These are phyloP conservation scores for Galbula dea DNA, from an alignment of 2,113 vertebrate species.

Conservation along the genomic window DNA sequence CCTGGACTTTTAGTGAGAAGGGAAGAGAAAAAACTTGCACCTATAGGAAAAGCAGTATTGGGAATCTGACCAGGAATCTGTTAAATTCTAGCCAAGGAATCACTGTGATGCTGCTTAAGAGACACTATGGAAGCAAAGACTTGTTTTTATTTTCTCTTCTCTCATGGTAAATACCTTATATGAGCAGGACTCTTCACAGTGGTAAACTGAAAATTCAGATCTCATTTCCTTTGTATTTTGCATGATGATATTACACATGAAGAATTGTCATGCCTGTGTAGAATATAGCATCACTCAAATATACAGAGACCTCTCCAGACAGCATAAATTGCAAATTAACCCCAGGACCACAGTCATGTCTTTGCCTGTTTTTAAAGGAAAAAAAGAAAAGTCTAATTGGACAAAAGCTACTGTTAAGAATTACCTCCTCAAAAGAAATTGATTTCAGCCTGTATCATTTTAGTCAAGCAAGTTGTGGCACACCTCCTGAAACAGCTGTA, in stretches of 20 bases:
- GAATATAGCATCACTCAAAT: neutral
- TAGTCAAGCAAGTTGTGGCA: neutral
- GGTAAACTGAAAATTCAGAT: conserved; percentile 23
- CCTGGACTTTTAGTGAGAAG: neutral
- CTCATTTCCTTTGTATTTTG: conserved; percentile 13
- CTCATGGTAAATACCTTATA: neutral
- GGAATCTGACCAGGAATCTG: neutral
- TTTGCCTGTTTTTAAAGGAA: neutral
- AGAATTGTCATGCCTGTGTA: neutral
- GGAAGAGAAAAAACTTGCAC: neutral
- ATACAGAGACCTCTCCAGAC: neutral
- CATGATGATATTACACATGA: neutral
- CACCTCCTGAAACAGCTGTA: neutral
- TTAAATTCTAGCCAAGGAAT: neutral
- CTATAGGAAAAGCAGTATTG: neutral
- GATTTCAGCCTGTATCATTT: neutral
- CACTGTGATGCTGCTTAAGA: neutral
- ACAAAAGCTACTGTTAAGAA: neutral
- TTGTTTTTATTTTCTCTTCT: neutral
- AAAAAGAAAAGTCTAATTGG: neutral
- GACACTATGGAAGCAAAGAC: neutral
- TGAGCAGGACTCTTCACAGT: neutral
- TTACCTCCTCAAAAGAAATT: neutral
- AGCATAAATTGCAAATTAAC: conserved; percentile 4
- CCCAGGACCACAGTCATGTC: neutral